A percentile compares a stretch with the other conserved stretches of the same genome.
Conservation (phyloP, 2,797 vertebrate genomes). For the Sciaenops ocellatus region DNA sequence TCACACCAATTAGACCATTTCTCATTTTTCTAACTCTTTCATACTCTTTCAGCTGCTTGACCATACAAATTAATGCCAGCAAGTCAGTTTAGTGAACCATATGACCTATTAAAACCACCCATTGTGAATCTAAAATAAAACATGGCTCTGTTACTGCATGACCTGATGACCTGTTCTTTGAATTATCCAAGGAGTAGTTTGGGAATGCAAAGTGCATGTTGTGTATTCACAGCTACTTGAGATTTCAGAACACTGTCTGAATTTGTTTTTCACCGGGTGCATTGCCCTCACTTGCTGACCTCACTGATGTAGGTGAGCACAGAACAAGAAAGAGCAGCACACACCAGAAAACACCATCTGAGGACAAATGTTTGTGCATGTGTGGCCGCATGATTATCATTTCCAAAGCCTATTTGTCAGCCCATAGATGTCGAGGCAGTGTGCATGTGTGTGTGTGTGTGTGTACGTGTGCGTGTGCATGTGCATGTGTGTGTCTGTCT, state of each 20-base stretch:
- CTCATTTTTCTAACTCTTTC: too few relatives aligned
- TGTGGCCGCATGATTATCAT: constrained; percentile 47
- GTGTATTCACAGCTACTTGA: constrained; percentile 22
- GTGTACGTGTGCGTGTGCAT: not conserved
- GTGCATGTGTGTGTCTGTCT: not conserved
- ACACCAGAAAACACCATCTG: constrained; percentile 24
- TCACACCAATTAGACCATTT: too few relatives aligned
- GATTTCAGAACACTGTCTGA: constrained; percentile 1
- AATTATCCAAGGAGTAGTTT: not conserved
- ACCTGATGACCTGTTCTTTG: not conserved
- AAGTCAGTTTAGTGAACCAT: too few relatives aligned
- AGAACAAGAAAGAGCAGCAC: constrained; percentile 22
- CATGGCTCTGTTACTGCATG: not conserved
- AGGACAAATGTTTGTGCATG: constrained; percentile 41
- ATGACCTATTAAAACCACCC: not conserved
- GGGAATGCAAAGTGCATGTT: not conserved
- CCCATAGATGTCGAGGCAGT: constrained; percentile 14
- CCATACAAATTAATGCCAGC: too few relatives aligned
- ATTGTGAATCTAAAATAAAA: not conserved
- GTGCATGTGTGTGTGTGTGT: constrained; percentile 5
- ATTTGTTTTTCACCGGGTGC: constrained; percentile 20
- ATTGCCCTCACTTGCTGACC: constrained; percentile 25
- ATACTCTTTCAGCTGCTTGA: too few relatives aligned
- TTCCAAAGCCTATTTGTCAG: constrained; percentile 17
- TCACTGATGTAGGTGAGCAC: not conserved